Evolutionary conservation across 2,888 invertebrate genomes (phyloP), one percentile per base, ranked within the genome.

Genomic region (Muscina levida): DNA sequence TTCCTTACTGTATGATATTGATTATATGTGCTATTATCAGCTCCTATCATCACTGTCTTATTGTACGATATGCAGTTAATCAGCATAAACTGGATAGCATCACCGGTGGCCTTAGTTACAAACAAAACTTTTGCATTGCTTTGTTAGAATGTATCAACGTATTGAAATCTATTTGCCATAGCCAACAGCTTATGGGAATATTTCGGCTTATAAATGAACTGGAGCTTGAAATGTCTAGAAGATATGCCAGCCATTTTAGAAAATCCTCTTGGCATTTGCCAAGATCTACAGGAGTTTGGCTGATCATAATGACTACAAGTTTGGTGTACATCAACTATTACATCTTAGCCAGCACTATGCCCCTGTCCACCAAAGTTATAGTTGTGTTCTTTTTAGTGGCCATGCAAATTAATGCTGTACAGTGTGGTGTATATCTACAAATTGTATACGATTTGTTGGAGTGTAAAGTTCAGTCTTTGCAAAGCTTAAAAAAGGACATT

Each of bases 51-150:
- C 46, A n/a, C n/a, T n/a, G 15, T 15, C 17, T 1, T 17, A 46
- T 3, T 46, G 46, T n/a, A 46, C n/a, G 31, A 4, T 15, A 26
- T 31, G 10, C 1, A 39, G n/a, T 66, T 31, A 46, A 3, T 4
- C 72, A 67, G 37, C 72, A 67, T 42, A 11, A 5, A 2, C 37
- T 78, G 22, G 78, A 74, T 31, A 19, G 11, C 11, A 17, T 78
- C 0, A 79, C 74, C 0, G 42, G 44, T 39, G 31, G 44, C 1
- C 22, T 70, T 1, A 42, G 46, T 37, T 51, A 74, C 19, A 26
- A 42, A 15, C 74, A 70, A 19, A 79, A 72, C 42, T 13, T n/a
- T 5, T 51, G 8, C 19, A 0, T 2, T 74, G 44, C 48, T 51
- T n/a, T 6, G 1, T 74, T 10, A 10, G 59, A 22, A 44, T 72